Evolutionary conservation across 2,888 invertebrate species (phyloP).

Genomic region (Noctuana brunneofusca): DNA sequence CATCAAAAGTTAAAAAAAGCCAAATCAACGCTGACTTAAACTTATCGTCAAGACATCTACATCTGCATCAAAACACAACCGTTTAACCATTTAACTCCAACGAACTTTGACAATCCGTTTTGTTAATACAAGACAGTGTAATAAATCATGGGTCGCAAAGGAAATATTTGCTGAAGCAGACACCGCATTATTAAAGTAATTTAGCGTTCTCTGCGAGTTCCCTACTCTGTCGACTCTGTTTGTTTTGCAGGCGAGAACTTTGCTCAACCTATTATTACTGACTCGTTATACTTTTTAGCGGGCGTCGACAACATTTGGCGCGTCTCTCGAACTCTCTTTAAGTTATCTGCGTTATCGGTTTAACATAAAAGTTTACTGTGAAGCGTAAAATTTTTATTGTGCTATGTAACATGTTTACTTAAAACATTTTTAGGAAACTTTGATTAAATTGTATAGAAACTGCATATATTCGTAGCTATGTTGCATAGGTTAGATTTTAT

Average conservation of each 20-base stretch:
- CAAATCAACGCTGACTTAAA: background rate
- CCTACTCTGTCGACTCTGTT: slow-evolving; percentile 71
- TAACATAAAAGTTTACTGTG: background rate
- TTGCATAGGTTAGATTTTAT: too few species aligned
- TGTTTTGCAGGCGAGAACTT: slow-evolving; percentile 82
- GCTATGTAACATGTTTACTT: background rate
- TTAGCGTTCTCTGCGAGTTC: slow-evolving; percentile 55
- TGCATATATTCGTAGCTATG: too few species aligned
- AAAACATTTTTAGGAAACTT: background rate
- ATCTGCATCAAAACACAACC: background rate
- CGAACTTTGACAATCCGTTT: slow-evolving; percentile 26
- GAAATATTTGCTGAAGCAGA: slow-evolving; percentile 40
- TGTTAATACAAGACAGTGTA: slow-evolving; percentile 30
- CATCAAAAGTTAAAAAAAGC: background rate
- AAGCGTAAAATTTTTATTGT: background rate
- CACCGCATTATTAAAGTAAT: slow-evolving; percentile 68
- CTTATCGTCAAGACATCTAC: background rate
- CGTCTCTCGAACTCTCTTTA: slow-evolving; percentile 12
- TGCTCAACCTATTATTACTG: slow-evolving; percentile 77
- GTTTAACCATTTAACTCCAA: slow-evolving; percentile 9
- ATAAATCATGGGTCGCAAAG: slow-evolving; percentile 40
- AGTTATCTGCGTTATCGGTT: background rate
- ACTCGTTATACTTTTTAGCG: slow-evolving; percentile 75
- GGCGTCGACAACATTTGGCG: slow-evolving; percentile 58
- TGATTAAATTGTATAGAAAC: too few species aligned